Evolutionary conservation across 2,113 vertebrate species (phyloP).

Genomic region (Alces alces): DNA sequence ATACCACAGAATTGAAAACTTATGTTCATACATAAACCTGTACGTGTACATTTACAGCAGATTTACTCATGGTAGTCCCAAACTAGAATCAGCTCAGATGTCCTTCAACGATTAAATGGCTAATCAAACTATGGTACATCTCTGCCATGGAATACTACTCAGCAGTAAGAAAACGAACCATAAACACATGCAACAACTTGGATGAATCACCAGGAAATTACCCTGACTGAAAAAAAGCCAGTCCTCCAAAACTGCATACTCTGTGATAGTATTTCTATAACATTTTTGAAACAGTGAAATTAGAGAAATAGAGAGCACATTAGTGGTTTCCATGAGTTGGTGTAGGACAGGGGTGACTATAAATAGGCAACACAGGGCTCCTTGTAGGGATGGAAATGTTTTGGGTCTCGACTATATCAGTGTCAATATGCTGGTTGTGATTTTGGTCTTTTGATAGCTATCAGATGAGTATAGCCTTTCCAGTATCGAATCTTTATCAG

Average conservation of each 20-base stretch:
- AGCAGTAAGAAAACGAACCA: neutral
- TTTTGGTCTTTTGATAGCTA: neutral
- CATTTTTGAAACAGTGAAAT: neutral
- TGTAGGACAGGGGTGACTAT: neutral
- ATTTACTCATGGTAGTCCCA: neutral
- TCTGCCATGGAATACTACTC: neutral
- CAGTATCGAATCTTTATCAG: neutral
- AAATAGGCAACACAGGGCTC: neutral
- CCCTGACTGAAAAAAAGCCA: neutral
- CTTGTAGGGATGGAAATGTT: neutral
- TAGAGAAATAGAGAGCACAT: neutral
- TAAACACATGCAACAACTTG: neutral
- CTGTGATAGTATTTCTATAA: neutral
- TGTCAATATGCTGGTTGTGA: neutral
- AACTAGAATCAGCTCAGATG: neutral
- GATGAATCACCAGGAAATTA: neutral
- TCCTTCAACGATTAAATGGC: neutral
- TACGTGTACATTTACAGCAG: neutral
- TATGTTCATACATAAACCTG: neutral
- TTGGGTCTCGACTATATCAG: neutral
- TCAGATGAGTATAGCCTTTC: neutral
- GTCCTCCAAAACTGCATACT: neutral
- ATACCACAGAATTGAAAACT: conserved; percentile 9
- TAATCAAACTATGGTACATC: neutral
- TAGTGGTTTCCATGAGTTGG: neutral